Percentiles rank a stretch among this genome's conserved stretches.
Conservation (phyloP, 2,797 vertebrate genomes). For the Sebastes cheni region DNA sequence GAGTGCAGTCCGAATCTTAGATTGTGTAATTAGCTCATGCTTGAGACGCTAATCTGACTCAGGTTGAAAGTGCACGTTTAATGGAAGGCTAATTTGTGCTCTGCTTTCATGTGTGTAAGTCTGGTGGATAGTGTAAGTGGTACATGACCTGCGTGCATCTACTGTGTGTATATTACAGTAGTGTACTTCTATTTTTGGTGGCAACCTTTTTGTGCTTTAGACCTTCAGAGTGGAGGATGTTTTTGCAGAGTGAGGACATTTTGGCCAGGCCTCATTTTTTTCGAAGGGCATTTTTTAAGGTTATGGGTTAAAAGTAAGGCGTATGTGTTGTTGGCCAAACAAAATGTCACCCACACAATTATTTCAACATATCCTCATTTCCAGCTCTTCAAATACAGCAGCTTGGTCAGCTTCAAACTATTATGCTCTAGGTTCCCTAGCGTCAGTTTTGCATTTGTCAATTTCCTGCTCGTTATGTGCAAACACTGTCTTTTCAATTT, state of each 20-base stretch:
- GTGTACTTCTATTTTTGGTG: background rate
- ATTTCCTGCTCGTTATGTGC: too few relatives aligned
- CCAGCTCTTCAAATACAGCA: background rate
- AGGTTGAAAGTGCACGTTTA: slow-evolving; percentile 5
- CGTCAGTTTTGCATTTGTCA: too few relatives aligned
- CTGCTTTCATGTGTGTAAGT: background rate
- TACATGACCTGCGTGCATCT: background rate
- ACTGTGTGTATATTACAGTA: background rate
- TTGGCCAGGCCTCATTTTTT: background rate
- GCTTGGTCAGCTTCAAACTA: background rate
- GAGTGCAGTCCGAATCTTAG: background rate
- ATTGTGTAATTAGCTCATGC: background rate
- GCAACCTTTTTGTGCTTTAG: background rate
- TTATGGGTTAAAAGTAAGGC: background rate
- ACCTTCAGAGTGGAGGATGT: background rate
- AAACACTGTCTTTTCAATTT: too few relatives aligned
- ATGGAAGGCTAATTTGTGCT: slow-evolving; percentile 5
- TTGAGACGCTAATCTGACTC: background rate
- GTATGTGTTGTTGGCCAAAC: slow-evolving; percentile 3
- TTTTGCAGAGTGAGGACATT: background rate
- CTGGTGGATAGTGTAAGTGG: background rate
- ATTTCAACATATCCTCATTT: background rate
- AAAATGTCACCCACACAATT: background rate
- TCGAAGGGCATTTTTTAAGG: background rate
- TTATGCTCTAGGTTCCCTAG: too few relatives aligned